Base-by-base conservation (phyloP, 2,113 vertebrate species). In the Periophthalmodon schlosseri region DNA sequence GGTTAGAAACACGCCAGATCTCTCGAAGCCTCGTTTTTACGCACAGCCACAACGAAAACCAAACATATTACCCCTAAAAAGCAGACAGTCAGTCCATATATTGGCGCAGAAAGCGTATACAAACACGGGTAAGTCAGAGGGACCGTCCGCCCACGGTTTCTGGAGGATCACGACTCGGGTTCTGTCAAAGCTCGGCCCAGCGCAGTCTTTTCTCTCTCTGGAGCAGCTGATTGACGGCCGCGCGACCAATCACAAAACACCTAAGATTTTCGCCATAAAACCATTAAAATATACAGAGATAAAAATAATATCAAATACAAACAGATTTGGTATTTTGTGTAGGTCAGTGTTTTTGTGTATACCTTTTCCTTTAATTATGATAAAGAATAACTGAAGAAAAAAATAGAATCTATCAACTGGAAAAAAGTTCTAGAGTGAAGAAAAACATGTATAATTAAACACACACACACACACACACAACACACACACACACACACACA, bases 111-210 rank as follows among this genome's bases (percentile, higher is more conserved):
- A 46, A 78, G 5, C 70, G 72, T 73, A 79, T 77, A 20, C 18
- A 52, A 58, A 47, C n/a, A 57, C 54, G 73, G 82, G 79, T 39
- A 74, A 73, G 74, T 80, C 84, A 78, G 72, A 76, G 78, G 72
- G 75, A 77, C 74, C 70, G 33, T 85, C 90, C 91, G 77, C 91
- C 90, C 88, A 90, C 91, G 75, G 70, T 21, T 76, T 65, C 0
- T 73, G 80, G 79, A 84, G 77, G 87, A 91, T 91, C 91, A 91
- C 89, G 88, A 92, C 90, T 88, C 84, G 21, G 49, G 83, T 86
- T 85, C 87, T 86, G 88, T 86, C 86, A 83, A 77, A 86, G 83
- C 49, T 70, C 64, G 79, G 69, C 64, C 67, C 70, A 47, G 81
- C 82, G 80, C 86, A 81, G 82, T 69, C 80, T 82, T 87, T 88